Evolutionary conservation across 2,797 vertebrate species (phyloP).

Genomic region (Leptodactylus fallax): DNA sequence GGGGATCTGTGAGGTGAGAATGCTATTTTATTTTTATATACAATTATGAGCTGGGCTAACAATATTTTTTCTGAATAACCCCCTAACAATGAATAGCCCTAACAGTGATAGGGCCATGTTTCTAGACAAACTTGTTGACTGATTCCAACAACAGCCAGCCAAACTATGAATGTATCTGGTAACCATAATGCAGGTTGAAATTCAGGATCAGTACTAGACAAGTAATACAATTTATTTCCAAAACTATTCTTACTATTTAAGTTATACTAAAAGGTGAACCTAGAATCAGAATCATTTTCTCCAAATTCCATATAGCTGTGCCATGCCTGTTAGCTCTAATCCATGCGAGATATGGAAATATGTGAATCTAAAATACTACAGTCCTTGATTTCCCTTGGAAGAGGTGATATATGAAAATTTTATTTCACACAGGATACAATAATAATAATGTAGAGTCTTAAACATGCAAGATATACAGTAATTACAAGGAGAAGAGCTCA

Average conservation of each 20-base stretch:
- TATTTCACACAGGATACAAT: conserved; percentile 46
- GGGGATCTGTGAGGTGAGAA: too few relatives aligned
- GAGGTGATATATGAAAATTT: conserved; percentile 9
- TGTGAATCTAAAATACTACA: conserved; percentile 9
- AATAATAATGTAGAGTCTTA: conserved; percentile 29
- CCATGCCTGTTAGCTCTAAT: background rate
- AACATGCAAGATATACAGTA: background rate
- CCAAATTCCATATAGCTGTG: background rate
- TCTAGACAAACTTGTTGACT: too few relatives aligned
- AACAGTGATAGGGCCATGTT: too few relatives aligned
- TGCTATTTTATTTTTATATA: too few relatives aligned
- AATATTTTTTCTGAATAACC: too few relatives aligned
- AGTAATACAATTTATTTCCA: background rate
- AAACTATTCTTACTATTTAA: background rate
- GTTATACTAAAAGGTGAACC: background rate
- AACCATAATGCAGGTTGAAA: background rate
- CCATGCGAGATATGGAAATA: background rate
- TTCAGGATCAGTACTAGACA: background rate
- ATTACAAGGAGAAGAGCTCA: conserved; percentile 10
- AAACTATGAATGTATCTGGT: background rate
- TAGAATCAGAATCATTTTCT: background rate
- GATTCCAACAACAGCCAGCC: background rate
- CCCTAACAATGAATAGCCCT: too few relatives aligned
- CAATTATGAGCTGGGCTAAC: too few relatives aligned
- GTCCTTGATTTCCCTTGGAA: background rate